A percentile compares a stretch with the other conserved stretches of the same genome.
phyloP scores from a whole-genome alignment of 2,113 vertebrate species.

The Pteropus alecto region DNA sequence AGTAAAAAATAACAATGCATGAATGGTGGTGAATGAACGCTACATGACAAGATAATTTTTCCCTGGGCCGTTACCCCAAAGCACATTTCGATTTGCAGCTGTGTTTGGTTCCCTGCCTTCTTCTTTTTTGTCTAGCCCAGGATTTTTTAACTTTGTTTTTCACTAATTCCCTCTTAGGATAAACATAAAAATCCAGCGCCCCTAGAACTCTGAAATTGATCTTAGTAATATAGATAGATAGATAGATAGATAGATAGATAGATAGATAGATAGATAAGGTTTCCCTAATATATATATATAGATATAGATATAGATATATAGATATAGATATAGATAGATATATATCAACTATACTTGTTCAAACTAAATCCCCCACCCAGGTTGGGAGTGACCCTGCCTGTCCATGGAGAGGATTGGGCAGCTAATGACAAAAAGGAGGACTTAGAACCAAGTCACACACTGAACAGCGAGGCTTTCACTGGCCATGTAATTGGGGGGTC shows the following conservation, averaged over 20 bases:
- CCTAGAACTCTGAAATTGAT: no score
- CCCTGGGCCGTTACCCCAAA: not conserved
- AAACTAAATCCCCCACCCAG: not conserved
- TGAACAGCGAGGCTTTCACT: not conserved
- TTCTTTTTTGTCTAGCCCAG: not conserved
- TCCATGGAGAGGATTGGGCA: not conserved
- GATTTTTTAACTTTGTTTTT: not conserved
- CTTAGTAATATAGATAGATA: no score
- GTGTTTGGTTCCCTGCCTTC: not conserved
- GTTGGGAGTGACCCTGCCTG: not conserved
- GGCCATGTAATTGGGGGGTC: not conserved
- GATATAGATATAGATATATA: no score
- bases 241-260: no score
- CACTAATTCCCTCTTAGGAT: not conserved
- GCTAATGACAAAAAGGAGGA: not conserved
- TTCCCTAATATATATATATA: no score
- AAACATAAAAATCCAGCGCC: not conserved
- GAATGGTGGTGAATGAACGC: not conserved
- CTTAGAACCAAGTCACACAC: not conserved
- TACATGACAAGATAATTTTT: not conserved
- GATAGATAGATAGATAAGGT: no score
- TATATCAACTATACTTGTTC: not conserved
- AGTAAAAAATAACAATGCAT: not conserved
- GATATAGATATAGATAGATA: not conserved
- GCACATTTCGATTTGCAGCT: not conserved